phyloP scores from a whole-genome alignment of 2,888 invertebrate genomes.

The Eristalis pertinax region DNA sequence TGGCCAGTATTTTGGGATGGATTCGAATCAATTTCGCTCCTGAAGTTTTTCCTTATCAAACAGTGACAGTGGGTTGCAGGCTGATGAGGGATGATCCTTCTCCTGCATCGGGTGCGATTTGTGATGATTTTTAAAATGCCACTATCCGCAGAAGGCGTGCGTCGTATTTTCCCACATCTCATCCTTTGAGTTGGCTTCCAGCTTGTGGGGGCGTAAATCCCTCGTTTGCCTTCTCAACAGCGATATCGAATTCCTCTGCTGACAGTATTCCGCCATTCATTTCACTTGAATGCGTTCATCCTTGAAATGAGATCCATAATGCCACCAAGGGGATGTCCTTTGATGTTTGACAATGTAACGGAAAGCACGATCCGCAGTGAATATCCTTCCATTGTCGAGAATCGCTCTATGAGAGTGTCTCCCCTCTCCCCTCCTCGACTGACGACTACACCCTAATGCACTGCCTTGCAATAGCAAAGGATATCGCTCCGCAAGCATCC shows the following conservation, averaged over 20 bases:
- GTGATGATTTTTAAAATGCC: not conserved
- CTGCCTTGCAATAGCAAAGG: not conserved
- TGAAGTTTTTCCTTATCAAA: no score
- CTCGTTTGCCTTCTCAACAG: not conserved
- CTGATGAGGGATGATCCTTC: not conserved
- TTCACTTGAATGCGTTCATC: not conserved
- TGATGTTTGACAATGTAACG: not conserved
- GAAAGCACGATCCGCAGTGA: conserved; percentile 7
- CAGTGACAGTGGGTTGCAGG: not conserved
- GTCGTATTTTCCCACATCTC: not conserved
- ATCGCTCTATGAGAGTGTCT: not conserved
- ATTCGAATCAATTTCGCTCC: conserved; percentile 29
- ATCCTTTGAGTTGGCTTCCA: not conserved
- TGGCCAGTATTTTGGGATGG: conserved; percentile 34
- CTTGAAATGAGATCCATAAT: not conserved
- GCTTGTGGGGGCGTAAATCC: not conserved
- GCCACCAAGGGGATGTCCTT: not conserved
- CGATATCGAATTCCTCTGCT: not conserved
- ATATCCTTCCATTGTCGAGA: not conserved
- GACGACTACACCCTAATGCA: not conserved
- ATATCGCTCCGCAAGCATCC: not conserved
- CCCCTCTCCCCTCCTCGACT: not conserved
- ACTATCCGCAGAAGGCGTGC: not conserved
- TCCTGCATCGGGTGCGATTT: not conserved
- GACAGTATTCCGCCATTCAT: not conserved